phyloP scores from a whole-genome alignment of 2,113 vertebrate species.

The Poeciliopsis prolifica region DNA sequence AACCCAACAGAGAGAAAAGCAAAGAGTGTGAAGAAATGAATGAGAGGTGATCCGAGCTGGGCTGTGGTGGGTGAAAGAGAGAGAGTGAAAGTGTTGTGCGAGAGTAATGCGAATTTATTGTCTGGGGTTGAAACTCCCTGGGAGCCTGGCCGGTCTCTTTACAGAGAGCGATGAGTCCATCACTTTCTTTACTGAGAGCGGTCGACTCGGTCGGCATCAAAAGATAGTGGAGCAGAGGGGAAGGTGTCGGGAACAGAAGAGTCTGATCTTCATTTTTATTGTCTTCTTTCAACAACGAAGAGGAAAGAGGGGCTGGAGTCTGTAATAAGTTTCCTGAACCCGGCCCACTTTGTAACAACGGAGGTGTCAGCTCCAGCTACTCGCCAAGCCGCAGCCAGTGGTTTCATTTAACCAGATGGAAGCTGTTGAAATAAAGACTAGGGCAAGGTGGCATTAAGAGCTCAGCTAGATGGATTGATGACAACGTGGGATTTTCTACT shows the following conservation, averaged over 20 bases:
- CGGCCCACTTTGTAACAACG: conserved; percentile 26
- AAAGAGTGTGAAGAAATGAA: conserved; percentile 47
- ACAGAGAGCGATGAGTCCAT: conserved; percentile 38
- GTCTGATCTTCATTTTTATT: conserved; percentile 40
- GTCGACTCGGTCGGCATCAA: conserved; percentile 62
- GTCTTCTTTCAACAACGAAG: conserved; percentile 46
- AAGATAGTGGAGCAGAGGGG: conserved; percentile 50
- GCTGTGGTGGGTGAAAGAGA: conserved; percentile 20
- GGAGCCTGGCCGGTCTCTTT: conserved; percentile 54
- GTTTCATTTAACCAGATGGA: conserved; percentile 63
- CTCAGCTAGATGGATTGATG: conserved; percentile 48
- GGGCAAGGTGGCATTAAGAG: conserved; percentile 67
- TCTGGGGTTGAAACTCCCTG: conserved; percentile 57
- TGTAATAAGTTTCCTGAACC: conserved; percentile 31
- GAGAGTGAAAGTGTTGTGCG: conserved; percentile 54
- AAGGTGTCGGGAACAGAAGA: conserved; percentile 26
- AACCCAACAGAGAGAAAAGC: conserved; percentile 6
- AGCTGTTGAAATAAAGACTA: conserved; percentile 61
- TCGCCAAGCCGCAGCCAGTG: conserved; percentile 12
- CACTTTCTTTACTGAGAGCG: conserved; percentile 18
- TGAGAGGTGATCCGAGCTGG: conserved; percentile 33
- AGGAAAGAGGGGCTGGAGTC: conserved; percentile 35
- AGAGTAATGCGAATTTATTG: conserved; percentile 68
- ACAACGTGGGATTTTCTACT: conserved; percentile 70
- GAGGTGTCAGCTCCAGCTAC: conserved; percentile 48